These are phyloP conservation scores for Apteryx mantelli DNA, from an alignment of 2,113 vertebrate genomes.

Conservation along the genomic window DNA sequence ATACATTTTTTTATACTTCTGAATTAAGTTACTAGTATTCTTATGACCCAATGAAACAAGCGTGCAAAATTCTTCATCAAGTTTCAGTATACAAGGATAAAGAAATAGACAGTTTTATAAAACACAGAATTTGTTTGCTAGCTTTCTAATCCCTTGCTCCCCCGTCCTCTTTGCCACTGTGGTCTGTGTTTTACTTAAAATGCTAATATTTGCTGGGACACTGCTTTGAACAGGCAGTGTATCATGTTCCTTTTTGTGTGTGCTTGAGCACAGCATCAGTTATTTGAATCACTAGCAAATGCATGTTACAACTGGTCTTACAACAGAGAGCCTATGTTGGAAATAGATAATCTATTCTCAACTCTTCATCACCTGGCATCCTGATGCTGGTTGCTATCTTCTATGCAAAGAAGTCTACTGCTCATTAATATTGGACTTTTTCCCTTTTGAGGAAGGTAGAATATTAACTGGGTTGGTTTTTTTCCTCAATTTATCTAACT, in stretches of 20 bases:
- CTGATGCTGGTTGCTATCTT: not conserved
- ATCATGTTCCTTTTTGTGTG: not conserved
- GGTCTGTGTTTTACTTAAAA: not conserved
- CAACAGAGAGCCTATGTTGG: too few species aligned
- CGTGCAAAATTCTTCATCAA: not conserved
- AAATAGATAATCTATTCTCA: not conserved
- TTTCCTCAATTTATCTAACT: not conserved
- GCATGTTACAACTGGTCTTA: not conserved
- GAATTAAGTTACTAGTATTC: not conserved
- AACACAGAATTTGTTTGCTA: not conserved
- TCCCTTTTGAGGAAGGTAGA: not conserved
- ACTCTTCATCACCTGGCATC: not conserved
- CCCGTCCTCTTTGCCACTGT: not conserved
- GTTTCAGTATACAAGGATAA: not conserved
- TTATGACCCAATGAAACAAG: not conserved
- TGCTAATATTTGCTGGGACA: rapidly evolving
- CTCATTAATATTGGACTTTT: not conserved
- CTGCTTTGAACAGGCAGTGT: not conserved
- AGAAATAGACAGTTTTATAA: not conserved
- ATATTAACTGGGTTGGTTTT: not conserved
- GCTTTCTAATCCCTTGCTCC: not conserved
- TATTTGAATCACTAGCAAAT: not conserved
- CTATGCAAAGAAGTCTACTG: not conserved
- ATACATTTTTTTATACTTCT: not conserved
- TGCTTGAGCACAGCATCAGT: rapidly evolving